These are phyloP conservation scores for Chiloscyllium plagiosum DNA, from an alignment of 2,113 vertebrate genomes.

Conservation along the genomic window DNA sequence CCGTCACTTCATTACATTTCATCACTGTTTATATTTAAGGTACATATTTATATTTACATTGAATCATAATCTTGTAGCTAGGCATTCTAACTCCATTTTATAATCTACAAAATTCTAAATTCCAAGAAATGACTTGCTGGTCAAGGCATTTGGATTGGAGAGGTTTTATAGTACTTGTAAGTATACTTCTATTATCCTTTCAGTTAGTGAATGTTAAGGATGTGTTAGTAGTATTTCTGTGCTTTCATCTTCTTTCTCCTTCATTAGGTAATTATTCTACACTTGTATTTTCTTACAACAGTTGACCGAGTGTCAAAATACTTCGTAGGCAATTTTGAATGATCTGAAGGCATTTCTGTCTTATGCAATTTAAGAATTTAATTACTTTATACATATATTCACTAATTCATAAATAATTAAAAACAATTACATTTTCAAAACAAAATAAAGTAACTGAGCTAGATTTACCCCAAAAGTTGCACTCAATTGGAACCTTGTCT, in stretches of 20 bases:
- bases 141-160: neutral
- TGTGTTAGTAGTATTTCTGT: neutral
- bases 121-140: neutral
- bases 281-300: neutral
- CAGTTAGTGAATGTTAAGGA: neutral
- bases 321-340: neutral
- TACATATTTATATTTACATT: neutral
- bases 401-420: neutral
- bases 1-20: neutral
- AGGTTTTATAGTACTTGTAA: neutral
- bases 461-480: neutral
- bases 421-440: neutral
- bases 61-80: neutral
- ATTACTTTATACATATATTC: neutral
- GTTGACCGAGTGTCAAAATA: neutral
- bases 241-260: neutral
- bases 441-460: neutral
- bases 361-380: neutral
- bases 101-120: neutral
- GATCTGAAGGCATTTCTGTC: too few relatives aligned
- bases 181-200: neutral
- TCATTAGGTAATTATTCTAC: neutral
- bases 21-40: neutral
- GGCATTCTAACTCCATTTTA: neutral
- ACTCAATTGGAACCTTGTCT: neutral